Base-by-base conservation (phyloP, 2,888 invertebrate species). In the Hyppa rectilinea region DNA sequence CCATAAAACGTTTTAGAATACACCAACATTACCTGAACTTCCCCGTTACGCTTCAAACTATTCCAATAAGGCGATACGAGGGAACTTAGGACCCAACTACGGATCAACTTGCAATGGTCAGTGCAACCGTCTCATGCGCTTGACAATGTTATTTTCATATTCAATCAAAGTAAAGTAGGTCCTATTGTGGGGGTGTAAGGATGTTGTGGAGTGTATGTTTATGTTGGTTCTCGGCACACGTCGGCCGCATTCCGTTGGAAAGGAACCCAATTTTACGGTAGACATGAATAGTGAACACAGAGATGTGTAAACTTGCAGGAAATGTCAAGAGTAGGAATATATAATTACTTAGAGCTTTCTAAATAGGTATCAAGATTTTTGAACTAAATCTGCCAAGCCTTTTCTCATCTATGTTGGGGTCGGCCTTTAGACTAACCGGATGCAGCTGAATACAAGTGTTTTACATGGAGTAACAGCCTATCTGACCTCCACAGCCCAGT, bases 221-320 rank as follows among this genome's bases (percentile, higher is more conserved):
- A 62, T 72, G 56, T 83, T 85, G 79, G 84, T 73, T 71, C 69
- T 78, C 63, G 65, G 75, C 82, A 80, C 56, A 86, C 87, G 87
- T 89, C 88, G 86, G 84, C 85, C 86, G 89, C 91, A 92, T 92
- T 90, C 85, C 88, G 85, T 87, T 75, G 81, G 82, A 87, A 87
- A 83, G 87, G 88, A 89, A 90, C 90, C 91, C 91, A 92, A 92
- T 93, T 93, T 92, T 89, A 89, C 90, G 89, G 85, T 86, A 87
- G 89, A 90, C 86, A 87, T 90, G 88, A 87, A 80, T 81, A 83
- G 87, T 84, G 59, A 59, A 82, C 81, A 84, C 80, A 72, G 68
- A 78, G 80, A 84, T 75, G 77, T 84, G 84, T 75, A 85, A 84
- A 81, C 75, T 80, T 76, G 65, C 75, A 70, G 66, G 70, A 78